Base-by-base conservation (phyloP, 2,888 invertebrate genomes). In the Nebria brevicollis region DNA sequence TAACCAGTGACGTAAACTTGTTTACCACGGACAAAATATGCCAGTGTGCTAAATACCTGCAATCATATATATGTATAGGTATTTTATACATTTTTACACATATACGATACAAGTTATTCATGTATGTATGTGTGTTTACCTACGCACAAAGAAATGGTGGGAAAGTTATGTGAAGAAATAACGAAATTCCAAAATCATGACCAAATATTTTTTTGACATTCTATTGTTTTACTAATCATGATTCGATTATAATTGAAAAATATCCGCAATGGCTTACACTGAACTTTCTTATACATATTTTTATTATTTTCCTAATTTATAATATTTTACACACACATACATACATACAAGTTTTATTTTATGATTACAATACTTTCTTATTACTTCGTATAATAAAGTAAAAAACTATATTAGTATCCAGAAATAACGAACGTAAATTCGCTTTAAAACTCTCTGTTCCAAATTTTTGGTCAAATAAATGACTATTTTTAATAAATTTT, bases 11-110 rank as follows among this genome's bases (percentile, higher is more conserved):
- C 75, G 79, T 75, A 79, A 79, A 79, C 73, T 65, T 79, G 73
- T 73, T 79, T 79, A 79, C 73, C 66, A 54, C 43, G 74, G 66
- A 73, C 74, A 72, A 79, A 79, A 79, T 79, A 66, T 79, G 79
- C 68, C 79, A 79, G 66, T 79, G 79, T 75, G 75, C 79, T 79
- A 79, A 79, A 79, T 79, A 79, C 78, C 72, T 20, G 65, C 66
- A 73, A 66, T 73, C 72, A 66, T 78, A 72, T 72, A 42, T 20
- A 4, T 68, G 41, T 42, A 66, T 77, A 10, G 66, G 66, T 66
- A 13, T 54, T 11, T 54, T 7, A 54, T 54, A 54, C 1, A 54
- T 5, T 34, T 34, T 34, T 54, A 54, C 54, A 6, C 54, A 54
- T 13, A 54, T 54, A 54, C 4, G 8, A 25, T 26, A 26, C 25